Conservation (phyloP, 2,888 invertebrate species). For the Linnaemya vulpina region DNA sequence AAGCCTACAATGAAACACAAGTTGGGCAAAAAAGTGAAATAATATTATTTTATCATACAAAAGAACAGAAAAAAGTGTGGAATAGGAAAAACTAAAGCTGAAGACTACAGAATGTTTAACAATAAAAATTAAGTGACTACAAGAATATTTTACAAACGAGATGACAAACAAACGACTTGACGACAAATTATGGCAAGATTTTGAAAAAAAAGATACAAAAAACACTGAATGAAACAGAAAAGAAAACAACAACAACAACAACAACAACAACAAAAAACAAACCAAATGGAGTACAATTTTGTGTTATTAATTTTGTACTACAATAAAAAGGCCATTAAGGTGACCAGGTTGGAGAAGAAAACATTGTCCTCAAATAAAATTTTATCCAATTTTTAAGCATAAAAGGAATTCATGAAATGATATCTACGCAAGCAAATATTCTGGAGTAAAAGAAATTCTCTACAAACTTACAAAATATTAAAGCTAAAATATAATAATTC, state of each 20-base stretch:
- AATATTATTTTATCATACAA: constrained; percentile 9
- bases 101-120: constrained; percentile 48
- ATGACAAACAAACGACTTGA: constrained; percentile 66
- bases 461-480: background rate
- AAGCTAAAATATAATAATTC: background rate
- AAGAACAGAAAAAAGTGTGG: constrained; percentile 7
- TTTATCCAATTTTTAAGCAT: too few relatives aligned
- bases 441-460: background rate
- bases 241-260: too few relatives aligned
- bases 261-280: too few relatives aligned
- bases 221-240: constrained; percentile 9
- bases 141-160: constrained; percentile 64
- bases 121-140: constrained; percentile 67
- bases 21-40: constrained; percentile 18
- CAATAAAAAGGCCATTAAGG: constrained; percentile 35
- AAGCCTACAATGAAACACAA: constrained; percentile 37
- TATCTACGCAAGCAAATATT: too few relatives aligned
- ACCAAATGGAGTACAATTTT: constrained; percentile 3
- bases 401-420: too few relatives aligned
- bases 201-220: constrained; percentile 66
- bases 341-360: constrained; percentile 19
- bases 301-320: constrained; percentile 35
- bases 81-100: constrained; percentile 9
- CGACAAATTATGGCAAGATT: constrained; percentile 69
- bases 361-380: too few relatives aligned